Evolutionary conservation across 2,113 vertebrate species (phyloP).

Genomic region (Mohoua ochrocephala): DNA sequence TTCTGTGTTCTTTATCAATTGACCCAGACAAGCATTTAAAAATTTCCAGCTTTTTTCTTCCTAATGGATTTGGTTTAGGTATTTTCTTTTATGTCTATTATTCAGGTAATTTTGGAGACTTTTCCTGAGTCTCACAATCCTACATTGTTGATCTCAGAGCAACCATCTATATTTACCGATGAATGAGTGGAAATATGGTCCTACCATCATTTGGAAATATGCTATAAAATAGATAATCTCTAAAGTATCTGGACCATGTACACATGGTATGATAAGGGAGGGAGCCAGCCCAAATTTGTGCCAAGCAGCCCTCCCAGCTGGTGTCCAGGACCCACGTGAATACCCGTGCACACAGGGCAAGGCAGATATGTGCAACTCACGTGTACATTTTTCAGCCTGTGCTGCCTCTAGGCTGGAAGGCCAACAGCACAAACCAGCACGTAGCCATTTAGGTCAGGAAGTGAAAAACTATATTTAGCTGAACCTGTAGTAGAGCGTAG

Average conservation of each 20-base stretch:
- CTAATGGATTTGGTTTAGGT: neutral
- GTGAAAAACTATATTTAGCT: neutral
- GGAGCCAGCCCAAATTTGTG: neutral
- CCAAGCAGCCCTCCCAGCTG: neutral
- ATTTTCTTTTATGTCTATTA: neutral
- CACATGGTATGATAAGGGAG: neutral
- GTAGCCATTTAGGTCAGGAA: neutral
- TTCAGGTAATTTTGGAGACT: neutral
- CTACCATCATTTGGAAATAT: neutral
- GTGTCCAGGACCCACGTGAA: neutral
- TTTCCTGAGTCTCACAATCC: neutral
- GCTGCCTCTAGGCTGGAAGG: neutral
- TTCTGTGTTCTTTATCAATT: neutral
- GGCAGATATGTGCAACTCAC: rapidly evolving
- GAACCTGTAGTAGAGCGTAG: neutral
- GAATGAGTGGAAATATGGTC: neutral
- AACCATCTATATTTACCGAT: neutral
- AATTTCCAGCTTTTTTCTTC: neutral
- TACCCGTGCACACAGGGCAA: neutral
- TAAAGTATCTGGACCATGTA: neutral
- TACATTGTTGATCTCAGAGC: neutral
- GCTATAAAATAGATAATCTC: neutral
- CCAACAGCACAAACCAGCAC: neutral
- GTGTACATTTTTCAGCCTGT: neutral
- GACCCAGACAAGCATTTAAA: neutral